Base-by-base conservation (phyloP, 1,140 invertebrate genomes). In the Probaryconus sp. region DNA sequence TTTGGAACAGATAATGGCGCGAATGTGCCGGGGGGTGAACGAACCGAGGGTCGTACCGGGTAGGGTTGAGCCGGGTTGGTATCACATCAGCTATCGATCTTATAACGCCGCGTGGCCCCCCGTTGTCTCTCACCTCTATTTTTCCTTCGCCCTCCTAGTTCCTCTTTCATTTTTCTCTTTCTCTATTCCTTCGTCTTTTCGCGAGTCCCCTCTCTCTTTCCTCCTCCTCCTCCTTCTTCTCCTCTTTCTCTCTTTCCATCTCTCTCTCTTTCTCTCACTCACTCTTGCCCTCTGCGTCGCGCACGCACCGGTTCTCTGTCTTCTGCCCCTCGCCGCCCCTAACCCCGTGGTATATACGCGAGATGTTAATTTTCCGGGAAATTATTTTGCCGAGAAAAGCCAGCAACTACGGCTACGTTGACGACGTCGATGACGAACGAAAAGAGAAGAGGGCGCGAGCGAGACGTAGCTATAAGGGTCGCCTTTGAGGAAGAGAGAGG, bases 1-100 rank as follows among this genome's bases (percentile, higher is more conserved):
- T 86, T 87, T 83, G 83, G 84, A 85, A 85, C 83, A 86, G 85
- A 87, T 87, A 87, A 87, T 86, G 84, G 84, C 81, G 84, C 81
- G 84, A 86, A 87, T 85, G 84, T 83, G 79, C 81, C 81, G 81
- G 85, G 82, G 85, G 85, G 84, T 87, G 85, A 86, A 87, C 84
- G 85, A 87, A 86, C 86, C 82, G 82, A 85, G 83, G 79, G 79
- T 81, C 72, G 83, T 61, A 71, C 79, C 74, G 79, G 79, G 77
- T 81, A 79, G 77, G 78, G 76, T 78, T 76, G 80, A 76, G 77
- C 77, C 80, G 80, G 79, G 79, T 81, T 73, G 82, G 79, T 84
- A 85, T 84, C 83, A 81, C 82, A 84, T 85, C 83, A 85, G 77
- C 82, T 85, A 85, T 83, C 83, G 83, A 85, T 85, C 83, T 85